phyloP scores from a whole-genome alignment of 2,113 vertebrate genomes.

The Benitochromis conjunctus region DNA sequence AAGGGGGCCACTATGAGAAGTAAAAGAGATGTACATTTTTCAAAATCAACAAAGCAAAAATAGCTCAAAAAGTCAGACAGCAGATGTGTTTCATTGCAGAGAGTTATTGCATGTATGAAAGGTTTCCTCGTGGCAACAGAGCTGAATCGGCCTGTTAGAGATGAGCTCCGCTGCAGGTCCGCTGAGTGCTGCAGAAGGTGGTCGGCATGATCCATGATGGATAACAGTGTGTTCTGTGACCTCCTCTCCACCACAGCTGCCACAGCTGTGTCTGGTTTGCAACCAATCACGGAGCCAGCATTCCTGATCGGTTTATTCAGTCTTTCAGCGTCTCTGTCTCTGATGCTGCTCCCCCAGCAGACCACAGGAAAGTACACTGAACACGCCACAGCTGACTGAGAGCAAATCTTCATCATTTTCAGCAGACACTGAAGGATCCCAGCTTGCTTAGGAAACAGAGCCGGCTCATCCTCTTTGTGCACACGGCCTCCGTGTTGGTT shows the following conservation, averaged over 20 bases:
- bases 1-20: not conserved
- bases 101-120: not conserved
- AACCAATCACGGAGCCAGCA: not conserved
- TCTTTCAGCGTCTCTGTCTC: not conserved
- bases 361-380: not conserved
- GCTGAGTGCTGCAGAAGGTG: not conserved
- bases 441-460: not conserved
- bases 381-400: not conserved
- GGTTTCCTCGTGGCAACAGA: not conserved
- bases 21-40: not conserved
- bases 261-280: not conserved
- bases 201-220: not conserved
- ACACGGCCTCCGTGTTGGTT: not conserved
- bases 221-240: not conserved
- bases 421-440: not conserved
- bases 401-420: not conserved
- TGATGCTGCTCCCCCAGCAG: not conserved
- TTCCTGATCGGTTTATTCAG: not conserved
- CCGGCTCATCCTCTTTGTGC: fast-evolving
- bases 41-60: not conserved
- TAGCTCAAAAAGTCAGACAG: not conserved
- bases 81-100: not conserved
- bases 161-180: not conserved
- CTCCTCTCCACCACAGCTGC: not conserved
- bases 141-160: not conserved